phyloP scores from a whole-genome alignment of 2,113 vertebrate species.

The Nothocercus nigrocapillus region DNA sequence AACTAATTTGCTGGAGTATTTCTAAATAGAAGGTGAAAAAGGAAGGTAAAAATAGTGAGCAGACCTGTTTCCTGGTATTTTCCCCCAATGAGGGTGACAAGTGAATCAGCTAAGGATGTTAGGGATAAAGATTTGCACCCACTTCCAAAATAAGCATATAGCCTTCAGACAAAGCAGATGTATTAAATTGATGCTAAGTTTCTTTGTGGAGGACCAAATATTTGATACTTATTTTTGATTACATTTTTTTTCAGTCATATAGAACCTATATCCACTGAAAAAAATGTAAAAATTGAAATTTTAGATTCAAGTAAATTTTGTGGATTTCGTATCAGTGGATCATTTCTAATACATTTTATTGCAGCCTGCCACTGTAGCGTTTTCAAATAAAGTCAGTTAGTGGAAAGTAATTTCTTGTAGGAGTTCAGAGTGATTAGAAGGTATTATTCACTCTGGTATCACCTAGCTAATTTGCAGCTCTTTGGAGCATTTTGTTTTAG shows the following conservation, averaged over 20 bases:
- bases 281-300: background rate
- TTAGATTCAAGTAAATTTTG: background rate
- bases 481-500: background rate
- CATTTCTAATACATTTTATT: background rate
- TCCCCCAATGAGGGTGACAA: background rate
- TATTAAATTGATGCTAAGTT: background rate
- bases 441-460: background rate
- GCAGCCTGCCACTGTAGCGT: background rate
- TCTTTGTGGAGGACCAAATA: background rate
- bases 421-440: slow-evolving; percentile 17
- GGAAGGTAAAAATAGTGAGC: background rate
- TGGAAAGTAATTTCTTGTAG: background rate
- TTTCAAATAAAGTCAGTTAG: background rate
- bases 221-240: background rate
- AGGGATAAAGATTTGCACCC: background rate
- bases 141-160: background rate
- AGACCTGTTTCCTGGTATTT: background rate
- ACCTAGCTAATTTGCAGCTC: background rate
- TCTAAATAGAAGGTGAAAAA: background rate
- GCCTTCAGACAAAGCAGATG: background rate
- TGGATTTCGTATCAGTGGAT: background rate
- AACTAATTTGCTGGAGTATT: background rate
- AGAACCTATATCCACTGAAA: background rate
- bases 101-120: background rate
- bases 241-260: background rate